Evolutionary conservation across 1,140 invertebrate genomes (phyloP).

Genomic region (Drosophila sproati): DNA sequence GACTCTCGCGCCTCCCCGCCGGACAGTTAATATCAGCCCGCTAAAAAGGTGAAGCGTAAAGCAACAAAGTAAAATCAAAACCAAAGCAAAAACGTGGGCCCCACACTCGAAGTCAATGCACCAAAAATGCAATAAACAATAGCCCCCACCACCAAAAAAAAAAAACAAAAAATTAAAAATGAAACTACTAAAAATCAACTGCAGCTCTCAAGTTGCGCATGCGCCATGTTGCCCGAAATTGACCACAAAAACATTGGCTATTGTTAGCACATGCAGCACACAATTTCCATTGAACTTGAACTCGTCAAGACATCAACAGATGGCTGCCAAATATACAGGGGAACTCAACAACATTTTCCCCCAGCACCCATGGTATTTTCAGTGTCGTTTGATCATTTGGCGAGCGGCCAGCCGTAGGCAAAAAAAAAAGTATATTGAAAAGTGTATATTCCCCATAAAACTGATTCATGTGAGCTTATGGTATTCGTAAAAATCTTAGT

Average conservation of each 20-base stretch:
- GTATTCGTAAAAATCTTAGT: background rate
- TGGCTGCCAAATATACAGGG: conserved; percentile 10
- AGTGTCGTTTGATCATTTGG: conserved; percentile 5
- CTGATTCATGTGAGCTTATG: conserved; percentile 24
- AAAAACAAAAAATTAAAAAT: background rate
- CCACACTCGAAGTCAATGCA: conserved; percentile 36
- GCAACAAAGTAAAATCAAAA: background rate
- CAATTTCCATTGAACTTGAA: conserved; percentile 51
- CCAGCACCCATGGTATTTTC: background rate
- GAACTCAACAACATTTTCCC: conserved; percentile 7
- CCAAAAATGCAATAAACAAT: background rate
- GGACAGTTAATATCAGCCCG: conserved; percentile 42
- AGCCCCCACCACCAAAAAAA: background rate
- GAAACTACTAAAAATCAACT: background rate
- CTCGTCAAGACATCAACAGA: conserved; percentile 24
- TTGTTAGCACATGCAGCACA: background rate
- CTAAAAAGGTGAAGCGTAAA: conserved; percentile 8
- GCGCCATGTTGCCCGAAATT: conserved; percentile 31
- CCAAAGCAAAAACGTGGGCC: conserved; percentile 7
- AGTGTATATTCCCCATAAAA: conserved; percentile 24
- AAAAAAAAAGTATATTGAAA: conserved; percentile 22
- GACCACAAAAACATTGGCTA: background rate
- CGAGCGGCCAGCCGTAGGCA: conserved; percentile 22
- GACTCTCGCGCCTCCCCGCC: background rate
- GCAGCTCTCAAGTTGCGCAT: conserved; percentile 43